Evolutionary conservation across 1,140 invertebrate genomes (phyloP).

Genomic region (Holotrichia oblita): DNA sequence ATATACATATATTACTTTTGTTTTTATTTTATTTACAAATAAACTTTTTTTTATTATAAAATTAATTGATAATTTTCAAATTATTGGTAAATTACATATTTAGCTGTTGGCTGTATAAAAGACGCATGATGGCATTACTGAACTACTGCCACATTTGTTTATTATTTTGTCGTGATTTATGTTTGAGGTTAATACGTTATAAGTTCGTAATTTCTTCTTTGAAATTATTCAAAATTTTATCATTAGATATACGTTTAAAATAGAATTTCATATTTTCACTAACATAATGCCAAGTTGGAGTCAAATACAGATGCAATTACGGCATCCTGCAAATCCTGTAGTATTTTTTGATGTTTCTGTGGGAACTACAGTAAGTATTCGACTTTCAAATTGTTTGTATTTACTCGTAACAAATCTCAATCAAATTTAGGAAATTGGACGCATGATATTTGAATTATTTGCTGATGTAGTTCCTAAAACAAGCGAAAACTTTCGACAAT

Average conservation of each 20-base stretch:
- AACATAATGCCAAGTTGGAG: slow-evolving; percentile 85
- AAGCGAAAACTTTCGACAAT: slow-evolving; percentile 98
- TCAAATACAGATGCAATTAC: slow-evolving; percentile 91
- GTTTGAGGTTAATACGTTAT: not conserved
- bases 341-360: slow-evolving; percentile 97
- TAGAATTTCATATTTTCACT: slow-evolving; percentile 47
- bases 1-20: too few relatives aligned
- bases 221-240: not conserved
- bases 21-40: too few relatives aligned
- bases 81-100: not conserved
- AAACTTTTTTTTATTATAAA: not conserved
- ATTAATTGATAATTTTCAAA: not conserved
- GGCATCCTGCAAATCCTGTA: slow-evolving; percentile 93
- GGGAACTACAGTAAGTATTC: slow-evolving; percentile 77
- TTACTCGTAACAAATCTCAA: not conserved
- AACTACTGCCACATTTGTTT: too few relatives aligned
- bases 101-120: too few relatives aligned
- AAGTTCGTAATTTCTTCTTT: not conserved
- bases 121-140: too few relatives aligned
- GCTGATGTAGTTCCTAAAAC: slow-evolving; percentile 97
- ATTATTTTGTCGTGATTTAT: too few relatives aligned
- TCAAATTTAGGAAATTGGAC: slow-evolving; percentile 78
- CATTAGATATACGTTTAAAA: too few relatives aligned
- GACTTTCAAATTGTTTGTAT: slow-evolving; percentile 30
- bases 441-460: slow-evolving; percentile 97